Percentiles rank a stretch among this genome's conserved stretches.
These are phyloP conservation scores for Himalopsyche kuldschensis DNA, from an alignment of 2,888 invertebrate species.

Conservation along the genomic window DNA sequence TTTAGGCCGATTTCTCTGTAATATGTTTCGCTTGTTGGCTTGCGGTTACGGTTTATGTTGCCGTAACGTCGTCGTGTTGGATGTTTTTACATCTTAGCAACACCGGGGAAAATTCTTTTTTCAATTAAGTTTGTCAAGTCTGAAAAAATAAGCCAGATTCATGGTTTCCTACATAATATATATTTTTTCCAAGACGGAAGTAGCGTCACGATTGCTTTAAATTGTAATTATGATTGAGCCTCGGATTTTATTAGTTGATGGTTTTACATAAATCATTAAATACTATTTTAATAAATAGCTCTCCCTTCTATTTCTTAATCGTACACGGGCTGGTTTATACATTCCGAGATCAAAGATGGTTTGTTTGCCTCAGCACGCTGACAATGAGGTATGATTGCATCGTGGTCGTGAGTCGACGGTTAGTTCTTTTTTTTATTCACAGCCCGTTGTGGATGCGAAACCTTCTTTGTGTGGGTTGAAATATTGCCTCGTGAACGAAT, in stretches of 20 bases:
- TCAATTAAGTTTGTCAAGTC: too few relatives aligned
- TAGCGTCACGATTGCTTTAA: too few relatives aligned
- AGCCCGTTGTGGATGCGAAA: not conserved
- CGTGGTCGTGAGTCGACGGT: not conserved
- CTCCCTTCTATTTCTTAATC: not conserved
- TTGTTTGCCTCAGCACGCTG: not conserved
- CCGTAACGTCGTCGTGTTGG: not conserved
- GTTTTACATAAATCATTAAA: too few relatives aligned
- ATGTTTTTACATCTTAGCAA: not conserved
- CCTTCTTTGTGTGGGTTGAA: not conserved
- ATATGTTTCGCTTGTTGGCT: not conserved
- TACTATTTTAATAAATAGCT: not conserved
- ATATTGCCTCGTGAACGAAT: not conserved
- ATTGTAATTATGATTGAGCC: too few relatives aligned
- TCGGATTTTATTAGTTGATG: too few relatives aligned
- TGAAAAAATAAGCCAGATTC: too few relatives aligned
- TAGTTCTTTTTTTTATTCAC: not conserved
- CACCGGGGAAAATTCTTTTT: not conserved
- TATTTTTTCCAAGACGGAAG: too few relatives aligned
- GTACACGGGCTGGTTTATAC: not conserved
- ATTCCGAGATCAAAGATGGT: not conserved
- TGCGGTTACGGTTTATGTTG: not conserved
- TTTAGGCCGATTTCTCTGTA: constrained; percentile 31
- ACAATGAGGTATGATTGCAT: not conserved
- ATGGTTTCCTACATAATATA: too few relatives aligned